Evolutionary conservation across 2,797 vertebrate genomes (phyloP).

Genomic region (Eidolon dupreanum): DNA sequence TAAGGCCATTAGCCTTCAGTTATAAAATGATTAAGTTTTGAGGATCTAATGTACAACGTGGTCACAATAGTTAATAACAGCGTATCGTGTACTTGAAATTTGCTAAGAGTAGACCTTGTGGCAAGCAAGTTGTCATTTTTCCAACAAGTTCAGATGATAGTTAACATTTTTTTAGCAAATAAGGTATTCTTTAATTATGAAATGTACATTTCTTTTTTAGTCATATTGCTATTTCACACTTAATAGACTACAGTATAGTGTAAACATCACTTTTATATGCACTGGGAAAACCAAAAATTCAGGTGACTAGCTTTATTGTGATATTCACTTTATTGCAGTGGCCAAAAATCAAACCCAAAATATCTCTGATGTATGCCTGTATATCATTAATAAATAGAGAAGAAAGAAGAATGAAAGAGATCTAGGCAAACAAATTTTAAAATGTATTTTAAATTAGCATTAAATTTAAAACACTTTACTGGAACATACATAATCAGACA

Average conservation of each 20-base stretch:
- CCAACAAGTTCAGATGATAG: background rate
- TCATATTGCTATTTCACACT: background rate
- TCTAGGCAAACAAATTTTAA: background rate
- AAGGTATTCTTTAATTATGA: background rate
- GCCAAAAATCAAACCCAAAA: background rate
- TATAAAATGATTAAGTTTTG: background rate
- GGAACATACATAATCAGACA: background rate
- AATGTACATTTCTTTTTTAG: background rate
- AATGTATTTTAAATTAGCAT: background rate
- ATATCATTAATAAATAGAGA: background rate
- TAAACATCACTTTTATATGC: background rate
- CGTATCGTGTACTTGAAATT: background rate
- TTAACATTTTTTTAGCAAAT: background rate
- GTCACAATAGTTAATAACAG: background rate
- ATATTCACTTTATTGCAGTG: background rate
- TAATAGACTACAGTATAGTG: background rate
- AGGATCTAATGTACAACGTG: background rate
- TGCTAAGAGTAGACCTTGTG: background rate
- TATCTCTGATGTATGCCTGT: background rate
- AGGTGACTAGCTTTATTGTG: background rate
- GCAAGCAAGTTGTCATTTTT: background rate
- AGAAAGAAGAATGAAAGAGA: background rate
- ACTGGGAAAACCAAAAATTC: background rate
- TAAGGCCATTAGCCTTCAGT: background rate
- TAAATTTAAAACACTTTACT: constrained; percentile 26